Evolutionary conservation across 1,140 invertebrate species (phyloP).

Genomic region (Varroa destructor): DNA sequence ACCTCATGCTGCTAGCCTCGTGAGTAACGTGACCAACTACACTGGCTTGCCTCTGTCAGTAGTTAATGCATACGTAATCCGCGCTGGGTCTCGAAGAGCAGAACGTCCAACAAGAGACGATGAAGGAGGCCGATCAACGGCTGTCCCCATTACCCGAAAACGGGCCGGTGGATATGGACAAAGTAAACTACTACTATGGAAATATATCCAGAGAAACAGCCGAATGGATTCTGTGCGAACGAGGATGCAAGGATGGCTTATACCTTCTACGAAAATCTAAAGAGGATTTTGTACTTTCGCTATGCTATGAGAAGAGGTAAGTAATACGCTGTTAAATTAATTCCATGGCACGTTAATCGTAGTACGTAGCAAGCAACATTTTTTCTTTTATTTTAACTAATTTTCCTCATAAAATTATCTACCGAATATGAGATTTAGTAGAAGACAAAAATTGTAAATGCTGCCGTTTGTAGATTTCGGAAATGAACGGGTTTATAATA

Average conservation of each 20-base stretch:
- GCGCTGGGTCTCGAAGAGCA: no score
- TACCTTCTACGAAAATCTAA: slow-evolving; percentile 42
- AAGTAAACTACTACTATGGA: slow-evolving; percentile 42
- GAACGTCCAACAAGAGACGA: neutral
- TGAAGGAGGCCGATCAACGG: slow-evolving; percentile 18
- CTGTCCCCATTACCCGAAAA: slow-evolving; percentile 11
- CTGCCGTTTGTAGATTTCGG: no score
- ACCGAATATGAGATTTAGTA: no score
- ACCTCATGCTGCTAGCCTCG: no score
- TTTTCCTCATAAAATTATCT: no score
- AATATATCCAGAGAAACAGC: slow-evolving; percentile 43
- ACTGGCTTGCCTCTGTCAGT: no score
- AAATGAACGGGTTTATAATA: no score
- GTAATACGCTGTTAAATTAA: slow-evolving; percentile 33
- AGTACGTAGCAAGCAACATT: neutral
- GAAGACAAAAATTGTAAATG: no score
- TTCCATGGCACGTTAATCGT: slow-evolving; percentile 38
- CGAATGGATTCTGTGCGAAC: slow-evolving; percentile 40
- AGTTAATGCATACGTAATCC: no score
- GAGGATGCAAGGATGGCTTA: slow-evolving; percentile 41
- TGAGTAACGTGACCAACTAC: no score
- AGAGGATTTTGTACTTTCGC: slow-evolving; percentile 36
- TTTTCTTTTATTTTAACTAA: no score
- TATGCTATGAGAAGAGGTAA: slow-evolving; percentile 20
- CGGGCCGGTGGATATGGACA: slow-evolving; percentile 20